phyloP scores from a whole-genome alignment of 1,140 invertebrate species.

The Lamellibrachia luymesi region DNA sequence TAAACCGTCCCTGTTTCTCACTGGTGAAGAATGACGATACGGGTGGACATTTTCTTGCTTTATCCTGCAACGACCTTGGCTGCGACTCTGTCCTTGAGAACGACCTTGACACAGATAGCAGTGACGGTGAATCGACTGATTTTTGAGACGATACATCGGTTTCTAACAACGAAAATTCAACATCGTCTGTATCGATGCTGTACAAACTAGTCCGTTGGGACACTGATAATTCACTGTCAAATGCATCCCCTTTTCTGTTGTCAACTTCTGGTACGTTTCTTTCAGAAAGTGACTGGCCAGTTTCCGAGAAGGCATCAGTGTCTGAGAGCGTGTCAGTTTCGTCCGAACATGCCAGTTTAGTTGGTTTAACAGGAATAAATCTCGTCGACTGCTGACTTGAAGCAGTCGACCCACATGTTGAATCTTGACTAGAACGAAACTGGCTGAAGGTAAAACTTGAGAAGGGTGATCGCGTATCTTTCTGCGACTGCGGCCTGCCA shows the following conservation, averaged over 20 bases:
- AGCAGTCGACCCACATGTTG: background rate
- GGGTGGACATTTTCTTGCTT: background rate
- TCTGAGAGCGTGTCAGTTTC: background rate
- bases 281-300: background rate
- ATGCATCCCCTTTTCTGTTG: background rate
- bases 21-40: background rate
- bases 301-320: background rate
- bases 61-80: background rate
- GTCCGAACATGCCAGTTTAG: background rate
- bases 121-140: background rate
- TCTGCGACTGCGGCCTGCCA: background rate
- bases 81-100: background rate
- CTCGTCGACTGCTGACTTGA: background rate
- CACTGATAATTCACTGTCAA: background rate
- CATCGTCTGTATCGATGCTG: background rate
- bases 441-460: background rate
- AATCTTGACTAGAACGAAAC: conserved; percentile 1
- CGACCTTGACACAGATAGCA: background rate
- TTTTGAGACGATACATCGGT: background rate
- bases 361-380: background rate
- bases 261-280: background rate
- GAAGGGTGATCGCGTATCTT: background rate
- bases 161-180: background rate
- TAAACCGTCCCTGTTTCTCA: background rate
- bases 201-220: background rate